Conservation (phyloP, 2,888 invertebrate genomes). For the Lordiphosa fenestrarum region DNA sequence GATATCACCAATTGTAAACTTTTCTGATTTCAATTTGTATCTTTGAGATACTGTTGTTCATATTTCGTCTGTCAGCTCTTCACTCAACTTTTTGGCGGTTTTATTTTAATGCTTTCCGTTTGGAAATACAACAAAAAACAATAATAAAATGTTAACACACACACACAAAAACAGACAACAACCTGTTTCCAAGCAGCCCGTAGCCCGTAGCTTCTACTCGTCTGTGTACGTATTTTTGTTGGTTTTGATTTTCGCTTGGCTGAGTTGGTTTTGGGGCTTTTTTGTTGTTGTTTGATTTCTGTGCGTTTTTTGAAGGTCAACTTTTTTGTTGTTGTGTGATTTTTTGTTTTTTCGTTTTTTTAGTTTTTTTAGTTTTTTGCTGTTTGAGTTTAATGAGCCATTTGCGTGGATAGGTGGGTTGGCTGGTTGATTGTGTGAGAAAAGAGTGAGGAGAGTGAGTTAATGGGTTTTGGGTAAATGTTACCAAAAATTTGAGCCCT, state of each 20-base stretch:
- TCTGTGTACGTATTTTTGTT: slow-evolving; percentile 25
- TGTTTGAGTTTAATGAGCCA: slow-evolving; percentile 61
- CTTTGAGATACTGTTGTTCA: too few species aligned
- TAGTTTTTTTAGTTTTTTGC: slow-evolving; percentile 23
- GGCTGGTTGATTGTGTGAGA: slow-evolving; percentile 61
- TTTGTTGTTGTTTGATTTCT: slow-evolving; percentile 57
- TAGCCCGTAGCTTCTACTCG: slow-evolving; percentile 38
- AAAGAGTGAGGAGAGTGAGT: slow-evolving; percentile 30
- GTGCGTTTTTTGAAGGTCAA: slow-evolving; percentile 71
- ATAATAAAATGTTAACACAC: slow-evolving; percentile 72
- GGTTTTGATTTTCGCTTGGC: slow-evolving; percentile 63
- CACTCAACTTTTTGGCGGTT: slow-evolving; percentile 9
- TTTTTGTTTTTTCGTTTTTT: slow-evolving; percentile 31
- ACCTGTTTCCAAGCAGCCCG: slow-evolving; percentile 62
- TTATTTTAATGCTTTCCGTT: slow-evolving; percentile 19
- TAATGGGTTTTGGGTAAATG: slow-evolving; percentile 44
- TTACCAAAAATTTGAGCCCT: slow-evolving; percentile 7
- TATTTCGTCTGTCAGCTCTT: slow-evolving; percentile 3
- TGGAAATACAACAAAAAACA: slow-evolving; percentile 32
- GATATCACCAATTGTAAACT: too few species aligned
- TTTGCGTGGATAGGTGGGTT: slow-evolving; percentile 54
- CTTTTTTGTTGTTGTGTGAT: slow-evolving; percentile 52
- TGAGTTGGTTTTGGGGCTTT: slow-evolving; percentile 36
- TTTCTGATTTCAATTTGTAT: too few species aligned
- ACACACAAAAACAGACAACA: slow-evolving; percentile 36